Evolutionary conservation across 2,888 invertebrate genomes (phyloP).

Genomic region (Metacarcinus magister): DNA sequence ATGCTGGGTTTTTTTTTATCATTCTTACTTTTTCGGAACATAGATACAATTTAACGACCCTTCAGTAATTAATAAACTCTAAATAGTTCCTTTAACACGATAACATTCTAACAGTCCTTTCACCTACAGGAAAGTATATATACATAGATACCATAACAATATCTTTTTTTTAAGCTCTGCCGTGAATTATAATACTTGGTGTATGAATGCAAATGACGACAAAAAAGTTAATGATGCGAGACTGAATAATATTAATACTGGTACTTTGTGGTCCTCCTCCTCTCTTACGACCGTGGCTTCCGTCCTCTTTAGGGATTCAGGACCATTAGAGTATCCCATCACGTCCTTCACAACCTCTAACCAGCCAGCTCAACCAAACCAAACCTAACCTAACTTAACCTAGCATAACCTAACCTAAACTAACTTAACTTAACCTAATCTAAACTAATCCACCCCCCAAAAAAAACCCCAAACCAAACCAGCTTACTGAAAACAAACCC

Average conservation of each 20-base stretch:
- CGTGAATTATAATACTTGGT: not conserved
- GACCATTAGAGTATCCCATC: not conserved
- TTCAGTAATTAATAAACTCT: too few relatives aligned
- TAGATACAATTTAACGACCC: too few relatives aligned
- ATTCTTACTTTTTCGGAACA: too few relatives aligned
- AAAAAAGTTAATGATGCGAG: not conserved
- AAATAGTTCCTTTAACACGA: too few relatives aligned
- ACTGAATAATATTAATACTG: slow-evolving; percentile 1
- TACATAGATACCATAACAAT: not conserved
- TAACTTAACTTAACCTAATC: too few relatives aligned
- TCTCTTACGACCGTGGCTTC: not conserved
- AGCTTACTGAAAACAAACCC: not conserved
- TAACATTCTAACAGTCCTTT: too few relatives aligned
- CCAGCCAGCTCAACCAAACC: not conserved
- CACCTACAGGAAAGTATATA: not conserved
- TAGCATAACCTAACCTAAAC: too few relatives aligned
- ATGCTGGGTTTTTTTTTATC: too few relatives aligned
- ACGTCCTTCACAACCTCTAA: not conserved
- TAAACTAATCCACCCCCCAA: too few relatives aligned
- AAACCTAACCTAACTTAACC: too few relatives aligned
- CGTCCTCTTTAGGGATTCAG: not conserved
- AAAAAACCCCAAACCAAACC: not conserved
- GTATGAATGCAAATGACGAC: not conserved
- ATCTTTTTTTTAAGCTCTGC: not conserved
- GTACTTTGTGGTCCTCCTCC: not conserved